Percentiles rank a stretch among this genome's conserved stretches.
Conservation (phyloP, 2,113 vertebrate genomes). For the Pedionomus torquatus region DNA sequence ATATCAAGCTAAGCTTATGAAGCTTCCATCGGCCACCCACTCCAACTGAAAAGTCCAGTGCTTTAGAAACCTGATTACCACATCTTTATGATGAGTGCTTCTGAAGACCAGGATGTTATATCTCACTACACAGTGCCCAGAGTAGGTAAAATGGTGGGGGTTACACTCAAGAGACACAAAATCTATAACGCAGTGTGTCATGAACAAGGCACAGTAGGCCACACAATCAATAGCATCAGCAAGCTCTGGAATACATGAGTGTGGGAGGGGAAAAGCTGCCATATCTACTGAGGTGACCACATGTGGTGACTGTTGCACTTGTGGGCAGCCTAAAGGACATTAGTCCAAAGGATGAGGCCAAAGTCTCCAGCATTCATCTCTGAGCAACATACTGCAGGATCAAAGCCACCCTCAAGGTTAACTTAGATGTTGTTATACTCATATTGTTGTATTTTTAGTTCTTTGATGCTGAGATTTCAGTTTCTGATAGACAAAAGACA, state of each 20-base stretch:
- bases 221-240: not conserved
- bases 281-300: not conserved
- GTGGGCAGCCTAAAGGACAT: not conserved
- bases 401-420: not conserved
- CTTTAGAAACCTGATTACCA: not conserved
- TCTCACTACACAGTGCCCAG: not conserved
- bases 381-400: not conserved
- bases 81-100: not conserved
- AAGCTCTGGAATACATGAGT: rapidly evolving
- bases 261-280: not conserved
- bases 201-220: not conserved
- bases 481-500: not conserved
- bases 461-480: not conserved
- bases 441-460: not conserved
- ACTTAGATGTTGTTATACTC: not conserved
- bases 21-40: not conserved
- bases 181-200: not conserved
- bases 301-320: rapidly evolving
- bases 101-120: rapidly evolving
- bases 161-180: not conserved
- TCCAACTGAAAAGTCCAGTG: not conserved
- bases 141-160: not conserved
- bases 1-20: not conserved
- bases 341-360: not conserved
- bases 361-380: not conserved